Percentiles rank a stretch among this genome's conserved stretches.
These are phyloP conservation scores for Pitangus sulphuratus DNA, from an alignment of 2,797 vertebrate genomes.

Conservation along the genomic window DNA sequence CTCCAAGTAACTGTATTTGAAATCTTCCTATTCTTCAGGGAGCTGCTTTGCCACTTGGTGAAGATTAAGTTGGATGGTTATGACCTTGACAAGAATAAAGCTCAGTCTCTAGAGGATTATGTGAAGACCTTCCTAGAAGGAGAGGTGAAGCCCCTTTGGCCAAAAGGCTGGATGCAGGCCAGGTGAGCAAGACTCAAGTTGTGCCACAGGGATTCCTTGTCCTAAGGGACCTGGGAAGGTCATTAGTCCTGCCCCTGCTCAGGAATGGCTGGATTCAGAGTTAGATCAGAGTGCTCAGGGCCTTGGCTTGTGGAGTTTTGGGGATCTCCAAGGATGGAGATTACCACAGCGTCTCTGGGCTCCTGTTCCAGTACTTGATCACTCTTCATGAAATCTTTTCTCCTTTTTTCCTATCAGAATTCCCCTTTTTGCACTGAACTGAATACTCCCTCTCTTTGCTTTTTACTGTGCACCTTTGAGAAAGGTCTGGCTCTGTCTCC, in stretches of 20 bases:
- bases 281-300: neutral
- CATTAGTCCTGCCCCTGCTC: neutral
- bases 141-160: conserved; percentile 96
- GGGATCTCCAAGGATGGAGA: neutral
- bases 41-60: conserved; percentile 84
- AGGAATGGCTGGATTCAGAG: neutral
- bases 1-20: conserved; percentile 42
- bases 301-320: neutral
- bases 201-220: neutral
- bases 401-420: neutral
- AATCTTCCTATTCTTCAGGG: conserved; percentile 77
- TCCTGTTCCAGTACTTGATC: neutral
- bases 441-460: neutral
- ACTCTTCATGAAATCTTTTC: neutral
- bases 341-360: neutral
- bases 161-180: conserved; percentile 99
- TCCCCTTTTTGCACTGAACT: neutral
- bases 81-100: conserved; percentile 78
- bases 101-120: conserved; percentile 91
- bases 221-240: neutral
- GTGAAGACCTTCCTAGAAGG: conserved; percentile 95
- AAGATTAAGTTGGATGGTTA: conserved; percentile 83
- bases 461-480: neutral
- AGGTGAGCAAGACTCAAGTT: conserved; percentile 79
- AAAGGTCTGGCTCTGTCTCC: neutral